Percentiles rank a stretch among this genome's conserved stretches.
Conservation (phyloP, 2,888 invertebrate species). For the Galerucella nymphaeae region DNA sequence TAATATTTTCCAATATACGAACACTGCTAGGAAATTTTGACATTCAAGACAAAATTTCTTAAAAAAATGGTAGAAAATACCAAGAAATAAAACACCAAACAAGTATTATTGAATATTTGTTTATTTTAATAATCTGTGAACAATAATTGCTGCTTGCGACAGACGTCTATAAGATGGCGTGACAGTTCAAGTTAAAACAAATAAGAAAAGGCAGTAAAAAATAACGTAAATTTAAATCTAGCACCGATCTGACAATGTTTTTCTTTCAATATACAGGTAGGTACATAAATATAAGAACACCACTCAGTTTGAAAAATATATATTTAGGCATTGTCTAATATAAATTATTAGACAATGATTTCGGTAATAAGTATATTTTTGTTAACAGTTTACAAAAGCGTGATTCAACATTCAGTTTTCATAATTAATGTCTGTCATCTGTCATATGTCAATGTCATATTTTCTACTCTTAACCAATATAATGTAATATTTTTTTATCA, state of each 20-base stretch:
- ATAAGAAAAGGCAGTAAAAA: conserved; percentile 33
- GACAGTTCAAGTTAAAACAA: conserved; percentile 16
- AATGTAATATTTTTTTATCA: too few species aligned
- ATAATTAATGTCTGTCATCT: too few species aligned
- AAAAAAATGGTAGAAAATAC: not conserved
- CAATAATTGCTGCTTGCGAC: conserved; percentile 11
- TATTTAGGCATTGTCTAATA: too few species aligned
- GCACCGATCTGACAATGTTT: conserved; percentile 23
- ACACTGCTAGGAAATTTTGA: too few species aligned
- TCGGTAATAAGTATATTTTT: not conserved
- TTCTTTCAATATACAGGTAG: too few species aligned
- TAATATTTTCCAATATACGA: too few species aligned
- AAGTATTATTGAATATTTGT: conserved; percentile 4
- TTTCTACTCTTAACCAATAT: too few species aligned
- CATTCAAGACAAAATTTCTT: too few species aligned
- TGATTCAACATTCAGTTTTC: not conserved
- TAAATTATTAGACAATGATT: too few species aligned
- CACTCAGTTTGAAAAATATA: not conserved
- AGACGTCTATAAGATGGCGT: conserved; percentile 26
- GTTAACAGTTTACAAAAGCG: not conserved
- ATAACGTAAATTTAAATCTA: conserved; percentile 24
- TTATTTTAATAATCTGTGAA: conserved; percentile 30
- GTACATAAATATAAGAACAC: not conserved
- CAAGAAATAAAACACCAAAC: conserved; percentile 4
- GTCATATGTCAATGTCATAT: too few species aligned